Evolutionary conservation across 1,140 invertebrate species (phyloP), one percentile per base, ranked within the genome.

Genomic region (Calliopsis andreniformis): DNA sequence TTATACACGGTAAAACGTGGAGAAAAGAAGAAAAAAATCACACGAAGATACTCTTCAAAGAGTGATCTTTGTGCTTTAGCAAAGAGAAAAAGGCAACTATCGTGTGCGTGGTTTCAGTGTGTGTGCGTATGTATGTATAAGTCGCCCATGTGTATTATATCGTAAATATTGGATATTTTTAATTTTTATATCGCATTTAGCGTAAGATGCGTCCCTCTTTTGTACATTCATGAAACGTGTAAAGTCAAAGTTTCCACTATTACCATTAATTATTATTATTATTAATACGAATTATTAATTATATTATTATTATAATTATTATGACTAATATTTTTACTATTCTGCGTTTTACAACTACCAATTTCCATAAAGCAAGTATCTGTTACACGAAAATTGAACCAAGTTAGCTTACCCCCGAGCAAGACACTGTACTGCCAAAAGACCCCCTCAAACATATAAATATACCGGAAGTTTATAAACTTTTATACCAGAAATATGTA

Each of bases 221-320:
- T 91, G 87, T 91, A 90, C 83, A 89, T 88, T 90, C 79, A 79
- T 80, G 75, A 78, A 68, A 86, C 55, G 66, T 89, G 89, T 90
- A 89, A 90, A 90, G 72, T 88, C 83, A 69, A 76, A 82, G 32
- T 83, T 83, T 76, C 49, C 42, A 58, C 51, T 67, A 78, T 66
- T 78, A 64, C 47, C 62, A 82, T 75, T 83, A 53, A 82, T 66
- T 73, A 75, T 49, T 79, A 79, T 51, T 63, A 68, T 71, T 77
- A 63, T 71, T 78, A 82, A 32, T 78, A 83, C 61, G 10, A 76
- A 82, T 58, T 80, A 82, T 78, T 83, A 82, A 85, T 76, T 87
- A 86, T 73, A n/a, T n/a, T n/a, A n/a, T n/a, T n/a, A n/a, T n/a
- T 68, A 63, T 30, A 59, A 66, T 63, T 32, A 67, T 30, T 76